These are phyloP conservation scores for Kryptopterus vitreolus DNA, from an alignment of 2,797 vertebrate species.

Conservation along the genomic window DNA sequence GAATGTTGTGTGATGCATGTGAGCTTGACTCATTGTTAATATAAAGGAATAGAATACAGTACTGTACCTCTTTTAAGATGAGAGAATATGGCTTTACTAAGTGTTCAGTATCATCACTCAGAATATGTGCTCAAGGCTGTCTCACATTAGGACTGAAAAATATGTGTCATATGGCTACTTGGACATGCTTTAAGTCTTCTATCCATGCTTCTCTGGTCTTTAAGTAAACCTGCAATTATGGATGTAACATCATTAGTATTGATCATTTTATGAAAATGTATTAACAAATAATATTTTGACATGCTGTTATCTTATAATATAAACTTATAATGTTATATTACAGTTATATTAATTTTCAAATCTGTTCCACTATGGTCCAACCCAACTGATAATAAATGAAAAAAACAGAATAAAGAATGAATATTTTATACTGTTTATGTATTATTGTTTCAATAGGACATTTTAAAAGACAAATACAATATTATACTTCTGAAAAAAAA, in stretches of 20 bases:
- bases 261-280: background rate
- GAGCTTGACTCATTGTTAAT: slow-evolving; percentile 25
- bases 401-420: background rate
- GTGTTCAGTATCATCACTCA: background rate
- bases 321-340: background rate
- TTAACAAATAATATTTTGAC: background rate
- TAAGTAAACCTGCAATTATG: background rate
- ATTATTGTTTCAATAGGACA: background rate
- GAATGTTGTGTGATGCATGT: background rate
- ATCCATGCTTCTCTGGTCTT: background rate
- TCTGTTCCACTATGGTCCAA: background rate
- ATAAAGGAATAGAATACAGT: background rate
- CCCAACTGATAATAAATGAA: background rate
- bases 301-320: background rate
- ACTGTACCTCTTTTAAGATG: too few relatives aligned
- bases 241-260: background rate
- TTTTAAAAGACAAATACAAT: too few relatives aligned
- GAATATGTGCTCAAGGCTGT: background rate
- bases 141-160: background rate
- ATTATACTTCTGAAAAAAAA: too few relatives aligned
- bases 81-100: background rate
- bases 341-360: background rate
- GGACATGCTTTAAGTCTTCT: background rate
- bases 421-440: too few relatives aligned
- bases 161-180: background rate